Percentiles rank a stretch among this genome's conserved stretches.
Evolutionary conservation across 2,113 vertebrate genomes (phyloP).

Genomic region (Periophthalmodon schlosseri): DNA sequence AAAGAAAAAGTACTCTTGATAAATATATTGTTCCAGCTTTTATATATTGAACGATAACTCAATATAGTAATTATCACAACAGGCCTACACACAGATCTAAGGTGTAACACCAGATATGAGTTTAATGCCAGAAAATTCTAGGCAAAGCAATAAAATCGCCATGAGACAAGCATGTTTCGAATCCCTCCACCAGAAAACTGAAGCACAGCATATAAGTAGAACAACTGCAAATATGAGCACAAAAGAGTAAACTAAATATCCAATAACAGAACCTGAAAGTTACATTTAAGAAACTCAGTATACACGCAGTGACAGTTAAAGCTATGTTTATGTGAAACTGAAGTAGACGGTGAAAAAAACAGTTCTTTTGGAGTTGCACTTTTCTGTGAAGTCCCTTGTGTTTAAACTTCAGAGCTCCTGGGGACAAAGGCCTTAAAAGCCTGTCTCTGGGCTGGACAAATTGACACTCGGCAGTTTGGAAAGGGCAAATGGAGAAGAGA

Average conservation of each 20-base stretch:
- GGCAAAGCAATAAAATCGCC: too few species aligned
- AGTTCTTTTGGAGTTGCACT: neutral
- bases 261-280: neutral
- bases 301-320: neutral
- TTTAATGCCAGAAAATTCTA: too few species aligned
- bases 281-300: neutral
- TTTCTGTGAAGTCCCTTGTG: slow-evolving; percentile 3
- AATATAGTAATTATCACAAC: too few species aligned
- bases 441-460: slow-evolving; percentile 1
- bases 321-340: neutral
- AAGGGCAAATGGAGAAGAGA: slow-evolving; percentile 4
- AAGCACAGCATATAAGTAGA: too few species aligned
- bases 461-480: slow-evolving; percentile 2
- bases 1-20: too few species aligned
- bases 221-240: neutral
- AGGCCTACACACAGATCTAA: too few species aligned
- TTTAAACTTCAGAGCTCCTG: neutral
- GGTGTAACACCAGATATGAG: too few species aligned
- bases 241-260: neutral
- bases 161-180: too few species aligned
- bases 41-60: too few species aligned
- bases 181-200: too few species aligned
- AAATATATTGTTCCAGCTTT: too few species aligned
- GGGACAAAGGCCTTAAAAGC: slow-evolving; percentile 6
- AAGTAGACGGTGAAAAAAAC: neutral